Percentiles rank a stretch among this genome's conserved stretches.
Conservation (phyloP, 1,140 invertebrate species). For the Copidosoma floridanum region DNA sequence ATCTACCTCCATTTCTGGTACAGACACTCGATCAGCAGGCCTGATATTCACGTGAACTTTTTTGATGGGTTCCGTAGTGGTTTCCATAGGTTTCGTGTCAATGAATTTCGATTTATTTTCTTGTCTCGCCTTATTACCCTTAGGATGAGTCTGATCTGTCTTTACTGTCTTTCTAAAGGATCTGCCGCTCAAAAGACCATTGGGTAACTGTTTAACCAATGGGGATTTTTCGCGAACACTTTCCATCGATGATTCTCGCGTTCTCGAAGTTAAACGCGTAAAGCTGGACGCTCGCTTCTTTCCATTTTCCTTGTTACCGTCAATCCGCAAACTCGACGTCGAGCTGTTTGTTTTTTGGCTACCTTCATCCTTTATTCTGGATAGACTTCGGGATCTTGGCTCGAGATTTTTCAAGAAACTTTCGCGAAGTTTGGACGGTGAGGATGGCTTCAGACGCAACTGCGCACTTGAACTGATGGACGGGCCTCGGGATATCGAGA, state of each 20-base stretch:
- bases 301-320: neutral
- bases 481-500: slow-evolving; percentile 34
- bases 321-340: neutral
- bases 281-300: slow-evolving; percentile 11
- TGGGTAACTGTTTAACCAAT: neutral
- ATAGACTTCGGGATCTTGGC: neutral
- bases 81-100: neutral
- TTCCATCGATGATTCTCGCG: neutral
- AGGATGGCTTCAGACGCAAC: slow-evolving; percentile 31
- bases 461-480: slow-evolving; percentile 40
- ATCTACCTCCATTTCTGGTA: neutral
- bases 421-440: slow-evolving; percentile 3
- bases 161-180: neutral
- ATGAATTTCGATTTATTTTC: neutral
- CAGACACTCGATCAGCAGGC: neutral
- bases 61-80: neutral
- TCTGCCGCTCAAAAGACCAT: neutral
- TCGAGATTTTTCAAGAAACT: neutral
- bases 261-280: neutral
- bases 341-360: neutral
- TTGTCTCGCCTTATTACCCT: neutral
- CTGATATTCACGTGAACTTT: slow-evolving; percentile 1
- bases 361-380: neutral
- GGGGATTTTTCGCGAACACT: neutral
- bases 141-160: neutral